A percentile compares a stretch with the other conserved stretches of the same genome.
Conservation (phyloP, 2,888 invertebrate genomes). For the Yponomeuta plumbellus region DNA sequence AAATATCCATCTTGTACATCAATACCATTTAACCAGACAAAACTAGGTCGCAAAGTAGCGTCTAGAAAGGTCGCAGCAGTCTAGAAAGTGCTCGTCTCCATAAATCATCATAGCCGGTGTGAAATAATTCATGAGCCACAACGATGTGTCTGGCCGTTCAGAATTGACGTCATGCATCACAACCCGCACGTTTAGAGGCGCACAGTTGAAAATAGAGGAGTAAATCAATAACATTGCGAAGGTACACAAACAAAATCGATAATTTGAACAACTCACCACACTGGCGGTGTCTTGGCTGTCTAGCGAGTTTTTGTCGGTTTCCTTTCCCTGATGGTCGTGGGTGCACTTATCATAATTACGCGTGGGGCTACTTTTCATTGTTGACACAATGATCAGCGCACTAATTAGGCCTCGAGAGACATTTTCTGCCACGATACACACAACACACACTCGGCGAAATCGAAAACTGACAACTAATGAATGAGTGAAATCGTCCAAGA, state of each 20-base stretch:
- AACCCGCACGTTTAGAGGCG: constrained; percentile 28
- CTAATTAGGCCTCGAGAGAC: constrained; percentile 55
- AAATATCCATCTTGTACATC: neutral
- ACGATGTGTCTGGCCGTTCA: neutral
- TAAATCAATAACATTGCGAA: constrained; percentile 61
- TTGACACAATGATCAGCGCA: constrained; percentile 54
- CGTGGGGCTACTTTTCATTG: constrained; percentile 72
- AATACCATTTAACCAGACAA: neutral
- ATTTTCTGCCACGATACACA: constrained; percentile 50
- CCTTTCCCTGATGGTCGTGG: constrained; percentile 64
- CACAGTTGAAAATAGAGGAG: constrained; percentile 35
- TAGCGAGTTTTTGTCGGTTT: constrained; percentile 70
- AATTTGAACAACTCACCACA: constrained; percentile 66
- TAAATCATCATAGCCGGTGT: neutral
- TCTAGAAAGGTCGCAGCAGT: neutral
- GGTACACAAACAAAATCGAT: constrained; percentile 70
- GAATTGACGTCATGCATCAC: constrained; percentile 5
- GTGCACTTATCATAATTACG: constrained; percentile 72
- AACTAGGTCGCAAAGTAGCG: neutral
- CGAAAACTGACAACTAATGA: constrained; percentile 41
- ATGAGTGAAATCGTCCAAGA: neutral
- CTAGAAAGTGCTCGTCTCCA: neutral
- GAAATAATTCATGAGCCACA: neutral
- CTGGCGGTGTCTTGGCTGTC: constrained; percentile 73
- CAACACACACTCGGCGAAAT: constrained; percentile 48